A percentile compares a stretch with the other conserved stretches of the same genome.
Conservation (phyloP, 2,888 invertebrate species). For the Platynereis dumerilii region DNA sequence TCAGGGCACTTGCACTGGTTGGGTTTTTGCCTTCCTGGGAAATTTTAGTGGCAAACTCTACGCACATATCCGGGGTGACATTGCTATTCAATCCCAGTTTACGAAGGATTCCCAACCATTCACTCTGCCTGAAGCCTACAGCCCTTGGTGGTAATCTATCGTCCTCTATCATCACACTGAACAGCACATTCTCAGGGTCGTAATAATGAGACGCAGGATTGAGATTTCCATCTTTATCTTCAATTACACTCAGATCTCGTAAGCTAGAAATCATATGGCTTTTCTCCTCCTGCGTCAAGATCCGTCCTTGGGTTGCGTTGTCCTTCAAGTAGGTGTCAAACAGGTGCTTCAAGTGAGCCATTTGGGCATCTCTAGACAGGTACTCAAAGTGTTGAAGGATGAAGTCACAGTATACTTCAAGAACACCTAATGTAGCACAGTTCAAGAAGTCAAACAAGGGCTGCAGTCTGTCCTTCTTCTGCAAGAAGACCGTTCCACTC, state of each 20-base stretch:
- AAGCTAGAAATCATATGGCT: slow-evolving; percentile 31
- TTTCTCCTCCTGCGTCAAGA: slow-evolving; percentile 25
- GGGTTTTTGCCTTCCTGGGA: slow-evolving; percentile 27
- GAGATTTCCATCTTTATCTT: slow-evolving; percentile 33
- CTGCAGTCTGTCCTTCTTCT: slow-evolving; percentile 27
- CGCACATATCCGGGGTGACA: slow-evolving; percentile 30
- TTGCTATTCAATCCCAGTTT: slow-evolving; percentile 32
- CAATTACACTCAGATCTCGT: slow-evolving; percentile 33
- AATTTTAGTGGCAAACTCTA: slow-evolving; percentile 31
- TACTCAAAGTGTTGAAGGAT: slow-evolving; percentile 42
- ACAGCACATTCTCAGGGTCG: slow-evolving; percentile 39
- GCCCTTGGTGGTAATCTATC: slow-evolving; percentile 38
- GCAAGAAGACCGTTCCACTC: slow-evolving; percentile 36
- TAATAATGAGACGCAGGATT: slow-evolving; percentile 40
- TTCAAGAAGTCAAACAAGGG: slow-evolving; percentile 34
- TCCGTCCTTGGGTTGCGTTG: neutral
- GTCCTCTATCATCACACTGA: slow-evolving; percentile 38
- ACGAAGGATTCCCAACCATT: slow-evolving; percentile 34
- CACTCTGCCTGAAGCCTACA: slow-evolving; percentile 28
- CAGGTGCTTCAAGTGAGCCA: slow-evolving; percentile 36
- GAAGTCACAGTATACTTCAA: slow-evolving; percentile 40
- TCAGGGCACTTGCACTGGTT: slow-evolving; percentile 18
- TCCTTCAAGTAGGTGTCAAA: slow-evolving; percentile 31
- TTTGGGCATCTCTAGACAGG: slow-evolving; percentile 32
- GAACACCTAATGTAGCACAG: slow-evolving; percentile 31